Evolutionary conservation across 2,888 invertebrate genomes (phyloP).

Genomic region (Minunthozetes semirufus): DNA sequence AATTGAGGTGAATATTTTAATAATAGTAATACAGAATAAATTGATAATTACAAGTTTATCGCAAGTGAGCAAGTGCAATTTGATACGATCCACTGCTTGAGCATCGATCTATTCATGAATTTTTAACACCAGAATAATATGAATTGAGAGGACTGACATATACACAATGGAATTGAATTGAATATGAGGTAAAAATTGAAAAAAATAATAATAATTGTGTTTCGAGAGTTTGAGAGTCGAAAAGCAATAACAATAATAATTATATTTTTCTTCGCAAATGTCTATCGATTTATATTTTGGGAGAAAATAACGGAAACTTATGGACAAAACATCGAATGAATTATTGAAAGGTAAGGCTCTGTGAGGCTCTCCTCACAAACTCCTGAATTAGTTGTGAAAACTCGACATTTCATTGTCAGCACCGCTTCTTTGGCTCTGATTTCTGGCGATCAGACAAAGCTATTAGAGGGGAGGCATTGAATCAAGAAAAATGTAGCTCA

Average conservation of each 20-base stretch:
- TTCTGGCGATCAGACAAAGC: constrained; percentile 17
- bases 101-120: background rate
- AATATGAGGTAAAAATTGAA: background rate
- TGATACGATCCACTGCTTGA: background rate
- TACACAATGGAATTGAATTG: background rate
- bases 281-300: background rate
- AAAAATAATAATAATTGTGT: background rate
- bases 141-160: background rate
- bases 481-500: background rate
- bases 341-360: background rate
- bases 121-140: background rate
- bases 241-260: constrained; percentile 5
- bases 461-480: constrained; percentile 5
- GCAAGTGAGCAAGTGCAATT: too few species aligned
- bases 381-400: background rate
- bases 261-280: background rate
- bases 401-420: background rate
- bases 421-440: background rate
- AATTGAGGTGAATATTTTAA: too few species aligned
- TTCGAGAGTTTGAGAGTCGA: too few species aligned
- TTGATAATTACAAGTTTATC: too few species aligned
- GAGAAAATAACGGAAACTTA: constrained; percentile 1
- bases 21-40: too few species aligned
- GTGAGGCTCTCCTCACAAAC: background rate
- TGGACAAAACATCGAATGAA: background rate